Evolutionary conservation across 2,797 vertebrate species (phyloP).

Genomic region (Pelodytes ibericus): DNA sequence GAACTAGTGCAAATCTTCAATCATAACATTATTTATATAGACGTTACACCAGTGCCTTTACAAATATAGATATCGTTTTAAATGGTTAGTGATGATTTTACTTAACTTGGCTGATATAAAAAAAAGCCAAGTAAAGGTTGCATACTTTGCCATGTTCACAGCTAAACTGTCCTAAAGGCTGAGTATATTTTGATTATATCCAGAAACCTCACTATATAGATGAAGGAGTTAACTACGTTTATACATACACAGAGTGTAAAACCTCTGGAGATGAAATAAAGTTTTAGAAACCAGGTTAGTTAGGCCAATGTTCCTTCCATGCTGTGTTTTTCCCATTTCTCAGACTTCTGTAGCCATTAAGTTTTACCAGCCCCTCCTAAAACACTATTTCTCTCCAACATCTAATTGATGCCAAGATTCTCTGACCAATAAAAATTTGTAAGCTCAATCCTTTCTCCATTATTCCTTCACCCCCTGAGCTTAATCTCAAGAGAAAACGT

Average conservation of each 20-base stretch:
- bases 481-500: slow-evolving; percentile 28
- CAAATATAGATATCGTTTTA: no score
- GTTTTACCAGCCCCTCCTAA: not conserved
- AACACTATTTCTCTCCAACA: slow-evolving; percentile 37
- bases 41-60: no score
- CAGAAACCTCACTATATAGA: not conserved
- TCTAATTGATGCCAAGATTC: slow-evolving; percentile 36
- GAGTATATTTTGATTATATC: not conserved
- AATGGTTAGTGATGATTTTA: no score
- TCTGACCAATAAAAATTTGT: slow-evolving; percentile 27
- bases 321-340: slow-evolving; percentile 11
- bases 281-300: slow-evolving; percentile 9
- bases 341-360: slow-evolving; percentile 15
- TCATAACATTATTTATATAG: no score
- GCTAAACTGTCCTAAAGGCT: not conserved
- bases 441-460: slow-evolving; percentile 27
- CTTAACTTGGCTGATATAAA: no score
- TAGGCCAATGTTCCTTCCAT: slow-evolving; percentile 6
- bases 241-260: not conserved
- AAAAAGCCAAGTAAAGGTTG: no score
- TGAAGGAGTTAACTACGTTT: not conserved
- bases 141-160: no score
- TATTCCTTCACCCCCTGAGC: slow-evolving; percentile 29
- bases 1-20: no score
- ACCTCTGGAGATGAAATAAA: not conserved